Conservation (phyloP, 2,113 vertebrate species). For the Dipodomys stephensi region DNA sequence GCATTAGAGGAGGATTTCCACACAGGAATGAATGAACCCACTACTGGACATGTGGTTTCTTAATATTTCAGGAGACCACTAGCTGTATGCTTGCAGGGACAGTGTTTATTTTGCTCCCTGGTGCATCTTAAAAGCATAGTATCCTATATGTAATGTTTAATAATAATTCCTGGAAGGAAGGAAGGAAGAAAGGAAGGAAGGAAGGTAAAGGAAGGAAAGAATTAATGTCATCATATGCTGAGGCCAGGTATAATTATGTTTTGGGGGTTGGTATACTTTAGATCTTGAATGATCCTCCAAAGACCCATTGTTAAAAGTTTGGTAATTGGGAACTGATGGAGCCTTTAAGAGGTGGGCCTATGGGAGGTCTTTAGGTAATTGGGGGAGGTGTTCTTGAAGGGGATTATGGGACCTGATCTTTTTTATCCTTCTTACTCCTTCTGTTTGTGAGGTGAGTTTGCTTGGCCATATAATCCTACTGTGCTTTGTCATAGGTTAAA, state of each 20-base stretch:
- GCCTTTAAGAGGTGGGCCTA: background rate
- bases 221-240: accelerated
- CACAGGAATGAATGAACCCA: background rate
- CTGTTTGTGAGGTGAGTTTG: background rate
- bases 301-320: background rate
- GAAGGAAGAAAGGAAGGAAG: too few relatives aligned
- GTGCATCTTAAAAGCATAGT: background rate
- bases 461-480: too few relatives aligned
- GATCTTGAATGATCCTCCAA: background rate
- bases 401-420: background rate
- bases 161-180: background rate
- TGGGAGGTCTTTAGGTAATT: background rate
- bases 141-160: background rate
- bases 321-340: background rate
- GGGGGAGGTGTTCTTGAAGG: background rate
- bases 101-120: background rate
- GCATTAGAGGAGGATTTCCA: accelerated
- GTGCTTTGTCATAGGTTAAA: background rate
- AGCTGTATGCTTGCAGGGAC: background rate
- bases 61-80: background rate
- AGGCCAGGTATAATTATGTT: background rate
- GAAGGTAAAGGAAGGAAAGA: too few relatives aligned
- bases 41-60: accelerated
- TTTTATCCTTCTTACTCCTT: background rate
- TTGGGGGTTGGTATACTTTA: background rate